Base-by-base conservation (phyloP, 2,113 vertebrate genomes). In the Sinocyclocheilus anshuiensis region DNA sequence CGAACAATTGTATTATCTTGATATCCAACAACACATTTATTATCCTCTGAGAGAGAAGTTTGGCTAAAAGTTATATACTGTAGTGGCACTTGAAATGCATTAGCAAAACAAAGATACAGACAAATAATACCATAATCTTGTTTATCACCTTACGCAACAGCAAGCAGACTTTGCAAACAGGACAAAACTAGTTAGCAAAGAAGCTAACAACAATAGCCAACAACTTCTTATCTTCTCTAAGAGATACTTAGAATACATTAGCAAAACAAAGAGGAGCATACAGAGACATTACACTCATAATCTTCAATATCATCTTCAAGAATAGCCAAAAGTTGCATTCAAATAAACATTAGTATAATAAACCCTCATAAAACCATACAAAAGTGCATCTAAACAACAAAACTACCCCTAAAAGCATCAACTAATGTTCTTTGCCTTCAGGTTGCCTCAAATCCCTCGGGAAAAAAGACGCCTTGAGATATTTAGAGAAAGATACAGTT, bases 391-490 rank as follows among this genome's bases (percentile, higher is more conserved):
- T 24, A 33, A 59, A 82, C 29, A 61, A 24, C 15, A 57, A 11
- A 65, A 33, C 15, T 67, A 29, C 26, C 26, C 26, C 20, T n/a
- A 36, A 71, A 39, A 71, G 18, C 67, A 39, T 39, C 4, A 42
- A 6, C 36, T 22, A 72, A 72, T 42, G 36, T 42, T 4, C 0
- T 22, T 4, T n/a, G 36, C 69, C 69, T 72, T 20, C 16, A 20
- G 16, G 67, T 20, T 36, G 15, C 67, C 9, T 69, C 8, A 20
- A 3, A 4, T 33, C 7, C 18, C 26, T 16, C 26, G 6, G 69
- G 71, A 84, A 69, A 84, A 86, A 86, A 61, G 79, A 65, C 2
- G 76, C 75, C 79, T 63, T 20, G 50, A 74, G 55, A 83, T 80
- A 81, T 77, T 89, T 81, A 82, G 24, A 85, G 61, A 72, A 42